Base-by-base conservation (phyloP, 2,113 vertebrate species). In the Amazona vittata region DNA sequence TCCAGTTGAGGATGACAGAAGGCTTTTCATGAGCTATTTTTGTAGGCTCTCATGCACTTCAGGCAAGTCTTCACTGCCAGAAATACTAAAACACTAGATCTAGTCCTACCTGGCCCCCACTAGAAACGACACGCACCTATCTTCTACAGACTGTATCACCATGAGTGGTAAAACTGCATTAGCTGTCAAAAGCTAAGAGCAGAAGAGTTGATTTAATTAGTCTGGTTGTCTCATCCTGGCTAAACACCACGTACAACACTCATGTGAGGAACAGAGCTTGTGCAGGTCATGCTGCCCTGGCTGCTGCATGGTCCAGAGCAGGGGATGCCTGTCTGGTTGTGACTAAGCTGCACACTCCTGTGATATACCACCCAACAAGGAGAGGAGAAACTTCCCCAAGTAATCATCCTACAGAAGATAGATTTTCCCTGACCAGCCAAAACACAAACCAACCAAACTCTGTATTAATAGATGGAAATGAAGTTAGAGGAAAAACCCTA, bases 261-360 rank as follows among this genome's bases (percentile, higher is more conserved):
- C 6, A 13, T 10, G 29, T 8, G 24, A 29, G 26, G n/a, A 86
- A 46, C 77, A 92, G 73, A 62, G 44, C 76, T 69, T 8, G 15
- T 10, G n/a, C 21, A 67, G 52, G 46, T 21, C 24, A 21, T 6
- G 20, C 24, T 69, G 43, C 70, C 68, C 31, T 13, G 20, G 31
- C 52, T 53, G 55, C 29, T 13, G 14, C 9, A 20, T 21, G 26
- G 25, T 15, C 15, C 22, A n/a, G 41, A 52, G 39, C 50, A 63
- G 0, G 0, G 25, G 10, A 5, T 6, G 18, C 8, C 9, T 11
- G 2, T 5, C 62, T 55, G 52, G 17, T 15, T 15, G 47, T 6
- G 20, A 26, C 31, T 24, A 35, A 47, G 44, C 63, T 80, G 21
- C 57, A 60, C 4, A 1, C 12, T 12, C 41, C 31, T 47, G 8